Conservation (phyloP, 2,113 vertebrate genomes). For the Pyrgilauda ruficollis region DNA sequence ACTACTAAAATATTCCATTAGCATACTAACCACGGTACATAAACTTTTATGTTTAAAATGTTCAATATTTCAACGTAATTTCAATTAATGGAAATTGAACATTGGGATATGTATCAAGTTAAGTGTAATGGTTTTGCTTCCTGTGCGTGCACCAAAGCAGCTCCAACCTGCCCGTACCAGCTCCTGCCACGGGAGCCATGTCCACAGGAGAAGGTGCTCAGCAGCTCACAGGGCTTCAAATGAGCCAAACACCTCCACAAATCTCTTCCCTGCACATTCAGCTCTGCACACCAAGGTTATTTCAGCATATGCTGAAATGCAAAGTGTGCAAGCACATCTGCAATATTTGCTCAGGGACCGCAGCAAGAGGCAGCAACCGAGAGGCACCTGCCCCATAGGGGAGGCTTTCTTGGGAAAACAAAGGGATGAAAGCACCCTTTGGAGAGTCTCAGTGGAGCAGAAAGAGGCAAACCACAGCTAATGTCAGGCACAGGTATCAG, state of each 20-base stretch:
- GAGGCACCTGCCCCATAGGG: neutral
- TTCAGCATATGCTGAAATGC: neutral
- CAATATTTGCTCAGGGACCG: neutral
- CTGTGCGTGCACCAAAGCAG: neutral
- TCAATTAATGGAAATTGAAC: constrained; percentile 47
- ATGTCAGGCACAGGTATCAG: neutral
- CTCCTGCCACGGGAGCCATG: accelerated
- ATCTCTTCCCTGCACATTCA: neutral
- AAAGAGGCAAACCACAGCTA: neutral
- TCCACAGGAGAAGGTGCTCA: neutral
- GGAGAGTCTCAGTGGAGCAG: neutral
- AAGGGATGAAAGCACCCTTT: neutral
- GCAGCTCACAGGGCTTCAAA: neutral
- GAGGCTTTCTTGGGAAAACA: neutral
- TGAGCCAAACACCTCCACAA: accelerated
- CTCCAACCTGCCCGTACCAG: neutral
- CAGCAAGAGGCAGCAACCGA: accelerated
- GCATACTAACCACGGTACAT: constrained; percentile 20
- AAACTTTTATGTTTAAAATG: constrained; percentile 39
- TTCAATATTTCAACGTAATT: constrained; percentile 36
- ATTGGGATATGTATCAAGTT: neutral
- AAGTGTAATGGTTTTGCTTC: neutral
- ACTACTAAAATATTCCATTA: constrained; percentile 37
- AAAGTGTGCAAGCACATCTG: accelerated
- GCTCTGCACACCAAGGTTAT: neutral